Evolutionary conservation across 1,140 invertebrate species (phyloP), one percentile per base, ranked within the genome.

Genomic region (Ericerus pela): DNA sequence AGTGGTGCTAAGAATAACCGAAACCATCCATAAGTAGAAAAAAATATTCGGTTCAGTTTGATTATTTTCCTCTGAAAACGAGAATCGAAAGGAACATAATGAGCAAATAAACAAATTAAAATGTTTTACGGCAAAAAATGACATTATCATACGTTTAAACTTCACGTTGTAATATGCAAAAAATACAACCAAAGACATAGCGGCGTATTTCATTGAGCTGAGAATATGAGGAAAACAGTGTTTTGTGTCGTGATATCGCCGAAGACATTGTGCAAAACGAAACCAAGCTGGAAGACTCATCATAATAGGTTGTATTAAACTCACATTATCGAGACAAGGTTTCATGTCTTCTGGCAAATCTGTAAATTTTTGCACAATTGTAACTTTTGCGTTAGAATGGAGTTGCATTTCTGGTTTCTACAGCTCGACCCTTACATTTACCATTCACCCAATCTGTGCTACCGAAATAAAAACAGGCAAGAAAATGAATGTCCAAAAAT

Each of bases 201-300:
- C 86, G 2, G 83, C 79, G 67, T 90, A 90, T 69, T 90, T 90
- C 51, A 80, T 82, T 14, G 87, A 86, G 68, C 92, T 90, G 1
- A 82, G 74, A 18, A 81, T 63, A 62, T 88, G 85, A 2, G 82
- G 83, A 62, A 82, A 80, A 1, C 75, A 73, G 59, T 81, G 75
- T 58, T 71, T 70, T 0, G 75, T 76, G 56, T 79, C 77, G 18
- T 71, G 62, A 62, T 88, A 92, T 59, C 87, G 79, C 1, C 88
- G 68, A 8, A 90, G 65, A 67, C 88, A 92, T 68, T 90, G 87
- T n/a, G 84, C 80, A 66, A 90, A 86, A 33, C 88, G 78, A 65
- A 90, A 84, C 81, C 85, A 90, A 6, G 88, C 85, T 16, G 89
- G 90, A 51, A 94, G 69, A 61, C 79, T 80, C 24, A 77, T 75